Evolutionary conservation across 2,888 invertebrate species (phyloP).

Genomic region (Hypselothyrea guttata): DNA sequence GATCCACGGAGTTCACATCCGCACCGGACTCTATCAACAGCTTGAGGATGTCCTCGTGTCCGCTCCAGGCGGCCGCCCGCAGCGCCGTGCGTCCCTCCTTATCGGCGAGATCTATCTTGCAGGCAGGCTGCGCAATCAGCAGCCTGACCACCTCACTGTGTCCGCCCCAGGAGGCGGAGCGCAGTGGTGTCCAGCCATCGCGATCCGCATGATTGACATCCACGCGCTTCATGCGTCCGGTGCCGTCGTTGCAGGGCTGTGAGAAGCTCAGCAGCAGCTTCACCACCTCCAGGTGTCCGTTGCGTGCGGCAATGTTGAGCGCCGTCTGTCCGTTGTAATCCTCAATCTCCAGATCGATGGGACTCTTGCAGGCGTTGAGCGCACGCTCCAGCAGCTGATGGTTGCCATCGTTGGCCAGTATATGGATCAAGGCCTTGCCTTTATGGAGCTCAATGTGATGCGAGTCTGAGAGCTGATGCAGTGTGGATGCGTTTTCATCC

Average conservation of each 20-base stretch:
- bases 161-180: constrained; percentile 98
- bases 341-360: constrained; percentile 84
- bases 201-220: constrained; percentile 90
- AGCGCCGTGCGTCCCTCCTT: constrained; percentile 94
- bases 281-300: constrained; percentile 89
- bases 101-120: constrained; percentile 93
- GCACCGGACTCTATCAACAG: constrained; percentile 90
- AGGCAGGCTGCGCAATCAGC: constrained; percentile 88
- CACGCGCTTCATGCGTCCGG: constrained; percentile 83
- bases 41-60: constrained; percentile 92
- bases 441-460: constrained; percentile 82
- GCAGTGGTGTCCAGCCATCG: constrained; percentile 94
- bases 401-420: constrained; percentile 89
- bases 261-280: constrained; percentile 84
- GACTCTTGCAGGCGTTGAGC: constrained; percentile 85
- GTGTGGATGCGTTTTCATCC: constrained; percentile 80
- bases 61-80: constrained; percentile 96
- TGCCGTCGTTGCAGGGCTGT: constrained; percentile 80
- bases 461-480: constrained; percentile 81
- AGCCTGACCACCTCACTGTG: constrained; percentile 93
- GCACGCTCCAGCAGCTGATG: constrained; percentile 86
- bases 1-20: constrained; percentile 91
- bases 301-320: constrained; percentile 91
- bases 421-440: constrained; percentile 89
- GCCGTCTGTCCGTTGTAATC: constrained; percentile 93